Evolutionary conservation across 2,797 vertebrate species (phyloP).

Genomic region (Columba guinea): DNA sequence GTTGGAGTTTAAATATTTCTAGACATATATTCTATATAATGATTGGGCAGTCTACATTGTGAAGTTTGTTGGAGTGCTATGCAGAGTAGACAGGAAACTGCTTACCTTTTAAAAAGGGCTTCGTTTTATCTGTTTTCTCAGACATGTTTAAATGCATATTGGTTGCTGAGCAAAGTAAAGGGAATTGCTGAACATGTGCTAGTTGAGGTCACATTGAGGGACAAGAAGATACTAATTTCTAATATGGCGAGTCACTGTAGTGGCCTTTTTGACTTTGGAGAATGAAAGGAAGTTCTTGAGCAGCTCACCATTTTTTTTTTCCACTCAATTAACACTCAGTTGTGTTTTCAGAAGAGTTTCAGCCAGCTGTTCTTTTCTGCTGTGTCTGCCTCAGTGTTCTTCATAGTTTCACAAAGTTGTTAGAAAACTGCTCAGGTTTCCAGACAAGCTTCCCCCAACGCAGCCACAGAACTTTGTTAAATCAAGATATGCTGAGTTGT

Average conservation of each 20-base stretch:
- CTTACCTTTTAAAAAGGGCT: background rate
- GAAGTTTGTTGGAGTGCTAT: background rate
- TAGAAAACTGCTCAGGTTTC: background rate
- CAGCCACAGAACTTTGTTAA: fast-evolving
- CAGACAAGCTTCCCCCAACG: fast-evolving
- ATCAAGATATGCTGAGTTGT: background rate
- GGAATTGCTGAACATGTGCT: background rate
- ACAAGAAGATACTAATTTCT: background rate
- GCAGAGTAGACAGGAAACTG: background rate
- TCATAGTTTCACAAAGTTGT: background rate
- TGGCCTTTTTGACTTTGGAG: background rate
- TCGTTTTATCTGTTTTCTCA: background rate
- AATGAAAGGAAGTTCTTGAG: background rate
- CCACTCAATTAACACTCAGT: background rate
- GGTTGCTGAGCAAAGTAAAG: background rate
- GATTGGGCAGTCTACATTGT: fast-evolving
- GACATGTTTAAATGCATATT: background rate
- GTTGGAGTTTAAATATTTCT: background rate
- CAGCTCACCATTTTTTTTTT: background rate
- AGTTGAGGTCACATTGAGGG: background rate
- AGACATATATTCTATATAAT: background rate
- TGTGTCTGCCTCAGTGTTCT: background rate
- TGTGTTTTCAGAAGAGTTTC: background rate
- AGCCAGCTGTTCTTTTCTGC: background rate
- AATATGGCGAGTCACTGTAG: background rate